Percentiles rank a stretch among this genome's conserved stretches.
These are phyloP conservation scores for Theocolax elegans DNA, from an alignment of 1,140 invertebrate genomes.

Conservation along the genomic window DNA sequence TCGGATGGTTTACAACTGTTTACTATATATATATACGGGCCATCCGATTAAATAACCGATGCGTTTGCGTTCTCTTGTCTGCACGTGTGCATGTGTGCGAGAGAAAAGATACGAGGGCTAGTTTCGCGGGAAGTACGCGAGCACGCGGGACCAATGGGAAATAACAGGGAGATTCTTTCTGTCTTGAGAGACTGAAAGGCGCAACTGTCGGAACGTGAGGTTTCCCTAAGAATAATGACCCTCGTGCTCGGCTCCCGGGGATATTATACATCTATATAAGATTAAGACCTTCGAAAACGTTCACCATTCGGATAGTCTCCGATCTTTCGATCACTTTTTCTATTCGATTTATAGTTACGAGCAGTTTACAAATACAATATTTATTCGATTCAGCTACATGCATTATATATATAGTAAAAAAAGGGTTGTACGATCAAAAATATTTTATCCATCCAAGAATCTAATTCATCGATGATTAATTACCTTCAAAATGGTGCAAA, in stretches of 20 bases:
- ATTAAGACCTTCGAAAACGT: conserved; percentile 22
- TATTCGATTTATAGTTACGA: too few relatives aligned
- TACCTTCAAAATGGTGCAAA: too few relatives aligned
- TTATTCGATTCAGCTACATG: too few relatives aligned
- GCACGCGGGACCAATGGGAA: conserved; percentile 23
- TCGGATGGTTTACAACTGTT: conserved; percentile 31
- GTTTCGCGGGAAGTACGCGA: not conserved
- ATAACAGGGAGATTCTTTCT: conserved; percentile 27
- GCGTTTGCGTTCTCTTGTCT: not conserved
- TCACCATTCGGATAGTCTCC: too few relatives aligned
- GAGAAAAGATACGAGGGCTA: not conserved
- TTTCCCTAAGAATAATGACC: conserved; percentile 5
- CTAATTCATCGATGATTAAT: too few relatives aligned
- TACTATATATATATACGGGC: conserved; percentile 26
- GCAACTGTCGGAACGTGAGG: not conserved
- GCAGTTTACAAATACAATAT: too few relatives aligned
- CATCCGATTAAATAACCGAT: conserved; percentile 34
- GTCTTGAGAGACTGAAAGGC: not conserved
- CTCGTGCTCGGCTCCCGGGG: not conserved
- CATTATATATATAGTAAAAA: too few relatives aligned
- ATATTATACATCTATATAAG: not conserved
- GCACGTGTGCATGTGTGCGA: not conserved
- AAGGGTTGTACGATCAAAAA: too few relatives aligned
- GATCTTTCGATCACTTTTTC: too few relatives aligned
- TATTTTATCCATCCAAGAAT: too few relatives aligned